These are phyloP conservation scores for Cataglyphis cursor DNA, from an alignment of 2,888 invertebrate species.

Conservation along the genomic window DNA sequence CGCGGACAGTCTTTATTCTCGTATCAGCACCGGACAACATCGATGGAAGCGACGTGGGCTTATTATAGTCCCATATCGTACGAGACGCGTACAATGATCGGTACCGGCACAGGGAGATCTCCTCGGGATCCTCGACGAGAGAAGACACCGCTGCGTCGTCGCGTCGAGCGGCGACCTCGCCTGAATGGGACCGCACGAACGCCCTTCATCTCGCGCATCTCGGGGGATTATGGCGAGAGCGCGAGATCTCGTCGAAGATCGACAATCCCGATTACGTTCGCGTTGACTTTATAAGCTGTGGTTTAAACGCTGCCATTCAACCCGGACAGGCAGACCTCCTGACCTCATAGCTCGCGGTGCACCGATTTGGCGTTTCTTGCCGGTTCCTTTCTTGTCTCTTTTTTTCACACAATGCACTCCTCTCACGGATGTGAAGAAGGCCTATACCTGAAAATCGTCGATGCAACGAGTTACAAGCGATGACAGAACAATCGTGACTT, in stretches of 20 bases:
- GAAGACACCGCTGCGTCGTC: constrained; percentile 15
- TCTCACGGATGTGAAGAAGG: background rate
- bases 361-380: constrained; percentile 61
- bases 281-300: constrained; percentile 75
- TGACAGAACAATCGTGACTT: background rate
- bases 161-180: constrained; percentile 9
- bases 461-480: background rate
- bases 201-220: constrained; percentile 34
- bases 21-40: constrained; percentile 71
- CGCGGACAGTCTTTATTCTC: constrained; percentile 73
- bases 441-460: constrained; percentile 8
- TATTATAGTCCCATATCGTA: constrained; percentile 72
- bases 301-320: constrained; percentile 77
- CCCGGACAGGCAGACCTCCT: constrained; percentile 56
- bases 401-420: constrained; percentile 24
- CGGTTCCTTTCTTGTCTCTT: constrained; percentile 6
- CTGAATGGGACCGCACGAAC: constrained; percentile 65
- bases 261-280: constrained; percentile 76
- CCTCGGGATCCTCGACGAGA: constrained; percentile 19
- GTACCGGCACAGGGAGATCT: constrained; percentile 60
- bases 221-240: constrained; percentile 69
- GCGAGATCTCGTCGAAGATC: constrained; percentile 72
- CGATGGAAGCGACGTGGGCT: constrained; percentile 74
- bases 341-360: constrained; percentile 67
- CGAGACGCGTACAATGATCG: constrained; percentile 73